phyloP scores from a whole-genome alignment of 2,113 vertebrate species.

The Tor tambroides region DNA sequence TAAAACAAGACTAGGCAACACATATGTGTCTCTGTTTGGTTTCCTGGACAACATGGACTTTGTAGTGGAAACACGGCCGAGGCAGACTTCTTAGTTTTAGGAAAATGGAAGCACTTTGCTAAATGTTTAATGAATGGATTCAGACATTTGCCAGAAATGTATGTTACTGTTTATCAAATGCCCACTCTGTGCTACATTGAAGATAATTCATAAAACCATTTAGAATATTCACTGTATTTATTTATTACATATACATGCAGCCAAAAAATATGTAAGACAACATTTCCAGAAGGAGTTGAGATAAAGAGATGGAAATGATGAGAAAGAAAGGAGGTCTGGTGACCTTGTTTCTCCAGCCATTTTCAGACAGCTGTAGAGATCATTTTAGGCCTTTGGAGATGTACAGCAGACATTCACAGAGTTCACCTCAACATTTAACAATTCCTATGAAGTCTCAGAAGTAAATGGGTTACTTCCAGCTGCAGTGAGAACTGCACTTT shows the following conservation, averaged over 20 bases:
- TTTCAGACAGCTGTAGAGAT: constrained; percentile 53
- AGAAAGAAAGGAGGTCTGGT: background rate
- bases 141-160: no score
- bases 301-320: background rate
- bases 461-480: background rate
- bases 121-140: background rate
- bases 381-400: constrained; percentile 46
- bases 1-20: constrained; percentile 45
- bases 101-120: background rate
- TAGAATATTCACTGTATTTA: background rate
- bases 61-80: constrained; percentile 45
- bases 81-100: constrained; percentile 22
- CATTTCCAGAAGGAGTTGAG: background rate
- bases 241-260: background rate
- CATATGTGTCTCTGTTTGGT: constrained; percentile 60
- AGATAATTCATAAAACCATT: background rate
- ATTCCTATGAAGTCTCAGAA: background rate
- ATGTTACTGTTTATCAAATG: background rate
- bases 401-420: constrained; percentile 6
- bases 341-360: constrained; percentile 25
- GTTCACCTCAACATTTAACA: constrained; percentile 6
- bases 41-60: constrained; percentile 55
- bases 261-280: background rate
- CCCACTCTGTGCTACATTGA: background rate
- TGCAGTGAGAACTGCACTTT: background rate